phyloP scores from a whole-genome alignment of 2,113 vertebrate species.

The Leucopsar rothschildi region DNA sequence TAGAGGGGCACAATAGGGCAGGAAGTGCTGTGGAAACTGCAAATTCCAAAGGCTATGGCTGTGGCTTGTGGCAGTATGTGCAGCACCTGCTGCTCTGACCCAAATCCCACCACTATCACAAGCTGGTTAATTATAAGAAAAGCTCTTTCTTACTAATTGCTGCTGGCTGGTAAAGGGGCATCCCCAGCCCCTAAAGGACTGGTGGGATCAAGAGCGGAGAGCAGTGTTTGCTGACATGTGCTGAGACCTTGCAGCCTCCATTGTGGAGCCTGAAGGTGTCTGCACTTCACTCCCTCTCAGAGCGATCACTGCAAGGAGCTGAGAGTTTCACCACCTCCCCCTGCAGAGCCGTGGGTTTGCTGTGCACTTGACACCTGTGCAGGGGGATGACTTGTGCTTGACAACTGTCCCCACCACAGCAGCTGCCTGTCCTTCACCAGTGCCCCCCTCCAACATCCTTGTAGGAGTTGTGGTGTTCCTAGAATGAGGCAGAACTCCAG shows the following conservation, averaged over 20 bases:
- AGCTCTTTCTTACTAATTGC: not conserved
- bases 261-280: not conserved
- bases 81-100: not conserved
- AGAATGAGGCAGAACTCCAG: not conserved
- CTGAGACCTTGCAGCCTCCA: not conserved
- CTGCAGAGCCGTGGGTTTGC: not conserved
- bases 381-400: not conserved
- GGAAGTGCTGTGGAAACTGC: not conserved
- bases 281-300: conserved; percentile 53
- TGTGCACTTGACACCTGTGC: not conserved
- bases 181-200: not conserved
- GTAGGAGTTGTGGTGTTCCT: accelerated
- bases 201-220: accelerated
- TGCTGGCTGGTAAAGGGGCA: not conserved
- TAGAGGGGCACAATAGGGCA: not conserved
- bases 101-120: not conserved
- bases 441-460: accelerated
- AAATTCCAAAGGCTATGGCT: not conserved
- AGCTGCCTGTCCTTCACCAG: not conserved
- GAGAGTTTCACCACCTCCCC: conserved; percentile 48
- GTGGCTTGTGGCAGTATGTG: not conserved
- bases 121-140: not conserved
- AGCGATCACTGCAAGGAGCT: not conserved
- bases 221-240: not conserved
- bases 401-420: not conserved